phyloP scores from a whole-genome alignment of 1,140 invertebrate species.

The Atopsyche davidsoni region DNA sequence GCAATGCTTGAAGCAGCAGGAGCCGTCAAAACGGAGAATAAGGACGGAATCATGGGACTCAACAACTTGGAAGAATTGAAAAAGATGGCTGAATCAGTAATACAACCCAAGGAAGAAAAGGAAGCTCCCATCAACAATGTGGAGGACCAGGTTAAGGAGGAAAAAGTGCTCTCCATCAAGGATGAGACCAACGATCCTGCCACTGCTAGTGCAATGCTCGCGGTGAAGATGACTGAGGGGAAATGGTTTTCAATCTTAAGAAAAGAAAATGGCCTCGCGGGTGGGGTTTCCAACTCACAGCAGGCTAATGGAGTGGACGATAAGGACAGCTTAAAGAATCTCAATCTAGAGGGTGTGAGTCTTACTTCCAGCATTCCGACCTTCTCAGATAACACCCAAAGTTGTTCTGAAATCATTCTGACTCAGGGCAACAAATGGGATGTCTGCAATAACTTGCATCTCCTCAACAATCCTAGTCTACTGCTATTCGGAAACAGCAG shows the following conservation, averaged over 20 bases:
- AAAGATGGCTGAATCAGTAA: constrained; percentile 51
- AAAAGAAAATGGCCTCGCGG: constrained; percentile 41
- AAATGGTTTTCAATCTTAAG: constrained; percentile 54
- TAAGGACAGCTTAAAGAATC: not conserved
- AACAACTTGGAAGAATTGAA: constrained; percentile 50
- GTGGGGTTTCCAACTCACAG: not conserved
- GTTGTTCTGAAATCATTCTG: constrained; percentile 45
- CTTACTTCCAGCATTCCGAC: constrained; percentile 2
- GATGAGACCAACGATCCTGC: constrained; percentile 45
- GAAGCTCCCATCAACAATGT: constrained; percentile 49
- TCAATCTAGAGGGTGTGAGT: not conserved
- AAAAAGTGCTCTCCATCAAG: constrained; percentile 46
- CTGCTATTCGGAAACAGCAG: constrained; percentile 42
- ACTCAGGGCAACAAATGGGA: constrained; percentile 55
- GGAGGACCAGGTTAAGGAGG: constrained; percentile 47
- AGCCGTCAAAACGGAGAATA: constrained; percentile 32
- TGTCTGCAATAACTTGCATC: constrained; percentile 51
- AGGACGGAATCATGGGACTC: constrained; percentile 34
- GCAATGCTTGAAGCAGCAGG: not conserved
- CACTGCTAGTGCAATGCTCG: constrained; percentile 35
- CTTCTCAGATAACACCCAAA: constrained; percentile 40
- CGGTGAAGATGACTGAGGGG: constrained; percentile 42
- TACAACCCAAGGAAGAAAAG: constrained; percentile 45
- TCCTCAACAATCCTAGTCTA: constrained; percentile 49
- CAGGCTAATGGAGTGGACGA: constrained; percentile 15